Conservation (phyloP, 2,113 vertebrate genomes). For the Hydrochoerus hydrochaeris region DNA sequence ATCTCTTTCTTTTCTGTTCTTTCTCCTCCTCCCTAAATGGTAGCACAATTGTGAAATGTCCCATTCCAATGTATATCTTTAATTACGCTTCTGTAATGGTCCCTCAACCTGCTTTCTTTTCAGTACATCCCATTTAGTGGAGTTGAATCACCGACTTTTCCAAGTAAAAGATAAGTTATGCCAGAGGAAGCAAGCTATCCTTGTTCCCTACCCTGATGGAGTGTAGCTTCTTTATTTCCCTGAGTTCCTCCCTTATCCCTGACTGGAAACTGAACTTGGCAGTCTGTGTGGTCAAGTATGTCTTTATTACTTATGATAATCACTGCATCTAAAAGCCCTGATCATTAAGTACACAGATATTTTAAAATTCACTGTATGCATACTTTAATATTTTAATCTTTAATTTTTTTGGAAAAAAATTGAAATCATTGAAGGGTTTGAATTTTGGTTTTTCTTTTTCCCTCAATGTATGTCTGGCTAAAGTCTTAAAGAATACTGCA, state of each 20-base stretch:
- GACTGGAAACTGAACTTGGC: not conserved
- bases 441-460: constrained; percentile 48
- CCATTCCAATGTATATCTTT: not conserved
- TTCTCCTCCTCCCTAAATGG: not conserved
- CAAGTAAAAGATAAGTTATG: not conserved
- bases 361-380: not conserved
- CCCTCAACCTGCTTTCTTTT: not conserved
- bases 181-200: not conserved
- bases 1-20: not conserved
- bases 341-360: constrained; percentile 1
- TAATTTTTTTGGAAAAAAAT: not conserved
- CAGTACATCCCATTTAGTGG: not conserved
- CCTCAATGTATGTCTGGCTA: not conserved
- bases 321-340: not conserved
- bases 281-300: not conserved
- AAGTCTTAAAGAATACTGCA: not conserved
- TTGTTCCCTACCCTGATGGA: not conserved
- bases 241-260: not conserved
- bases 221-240: not conserved
- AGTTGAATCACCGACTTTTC: not conserved
- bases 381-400: not conserved
- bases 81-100: not conserved
- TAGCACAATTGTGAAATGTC: not conserved
- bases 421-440: not conserved
- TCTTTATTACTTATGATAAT: constrained; percentile 34